These are phyloP conservation scores for Eupsilia transversa DNA, from an alignment of 2,888 invertebrate genomes.

Conservation along the genomic window DNA sequence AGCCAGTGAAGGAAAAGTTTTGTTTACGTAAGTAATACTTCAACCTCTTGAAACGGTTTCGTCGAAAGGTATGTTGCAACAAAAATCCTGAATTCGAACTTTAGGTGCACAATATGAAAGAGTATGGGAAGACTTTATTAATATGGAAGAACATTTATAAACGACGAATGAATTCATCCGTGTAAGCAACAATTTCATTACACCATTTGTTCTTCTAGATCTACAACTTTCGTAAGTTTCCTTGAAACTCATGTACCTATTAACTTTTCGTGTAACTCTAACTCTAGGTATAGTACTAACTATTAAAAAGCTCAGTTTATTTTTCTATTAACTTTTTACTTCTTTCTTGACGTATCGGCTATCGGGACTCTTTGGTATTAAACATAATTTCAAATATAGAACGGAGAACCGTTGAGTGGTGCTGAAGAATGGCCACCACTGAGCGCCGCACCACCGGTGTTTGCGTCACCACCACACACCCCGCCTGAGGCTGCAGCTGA, in stretches of 20 bases:
- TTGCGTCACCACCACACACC: slow-evolving; percentile 92
- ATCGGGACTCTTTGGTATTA: slow-evolving; percentile 8
- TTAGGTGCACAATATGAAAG: neutral
- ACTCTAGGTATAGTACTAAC: neutral
- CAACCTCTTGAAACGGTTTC: neutral
- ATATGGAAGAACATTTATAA: neutral
- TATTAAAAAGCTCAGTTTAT: neutral
- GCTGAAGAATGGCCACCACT: slow-evolving; percentile 93
- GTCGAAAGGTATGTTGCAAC: slow-evolving; percentile 21
- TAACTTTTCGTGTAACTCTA: neutral
- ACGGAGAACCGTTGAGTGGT: slow-evolving; percentile 93
- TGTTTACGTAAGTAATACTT: neutral
- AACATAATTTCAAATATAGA: slow-evolving; percentile 72
- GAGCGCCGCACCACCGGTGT: slow-evolving; percentile 94
- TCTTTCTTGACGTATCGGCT: slow-evolving; percentile 2
- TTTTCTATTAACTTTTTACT: neutral
- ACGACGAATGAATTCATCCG: neutral
- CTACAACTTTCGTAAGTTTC: neutral
- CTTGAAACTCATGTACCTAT: neutral
- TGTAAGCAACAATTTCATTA: neutral
- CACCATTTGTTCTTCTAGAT: neutral
- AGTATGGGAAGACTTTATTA: neutral
- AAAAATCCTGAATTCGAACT: slow-evolving; percentile 1
- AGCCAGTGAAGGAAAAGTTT: neutral
- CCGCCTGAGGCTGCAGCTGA: slow-evolving; percentile 75